Evolutionary conservation across 2,797 vertebrate genomes (phyloP).

Genomic region (Tapirus indicus): DNA sequence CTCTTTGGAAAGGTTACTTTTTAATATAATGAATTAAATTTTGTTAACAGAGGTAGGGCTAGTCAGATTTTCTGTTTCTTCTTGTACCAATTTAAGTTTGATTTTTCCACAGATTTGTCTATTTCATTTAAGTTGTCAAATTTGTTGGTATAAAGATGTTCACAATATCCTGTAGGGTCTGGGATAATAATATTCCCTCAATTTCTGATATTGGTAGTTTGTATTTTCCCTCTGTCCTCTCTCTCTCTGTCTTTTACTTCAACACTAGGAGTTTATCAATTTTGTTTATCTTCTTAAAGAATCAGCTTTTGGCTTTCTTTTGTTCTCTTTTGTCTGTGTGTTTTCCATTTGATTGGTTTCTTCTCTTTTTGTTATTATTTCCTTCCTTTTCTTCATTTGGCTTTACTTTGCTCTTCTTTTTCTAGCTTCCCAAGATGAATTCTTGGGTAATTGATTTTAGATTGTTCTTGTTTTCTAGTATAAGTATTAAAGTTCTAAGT

Average conservation of each 20-base stretch:
- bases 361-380: neutral
- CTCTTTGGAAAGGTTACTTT: neutral
- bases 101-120: neutral
- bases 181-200: fast-evolving
- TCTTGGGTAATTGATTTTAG: neutral
- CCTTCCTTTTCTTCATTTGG: neutral
- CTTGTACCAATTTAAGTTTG: neutral
- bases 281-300: neutral
- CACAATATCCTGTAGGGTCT: fast-evolving
- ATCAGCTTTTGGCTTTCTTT: too few species aligned
- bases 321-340: neutral
- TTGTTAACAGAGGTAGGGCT: neutral
- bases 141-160: neutral
- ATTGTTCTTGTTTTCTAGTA: neutral
- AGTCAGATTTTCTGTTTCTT: neutral
- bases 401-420: neutral
- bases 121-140: neutral
- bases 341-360: neutral
- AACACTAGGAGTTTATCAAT: neutral
- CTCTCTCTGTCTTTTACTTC: neutral
- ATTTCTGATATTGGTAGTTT: fast-evolving
- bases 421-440: neutral
- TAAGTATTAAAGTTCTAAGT: neutral
- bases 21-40: neutral
- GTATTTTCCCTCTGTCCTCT: too few species aligned